These are phyloP conservation scores for Clusia tigrina DNA, from an alignment of 2,888 invertebrate genomes.

Conservation along the genomic window DNA sequence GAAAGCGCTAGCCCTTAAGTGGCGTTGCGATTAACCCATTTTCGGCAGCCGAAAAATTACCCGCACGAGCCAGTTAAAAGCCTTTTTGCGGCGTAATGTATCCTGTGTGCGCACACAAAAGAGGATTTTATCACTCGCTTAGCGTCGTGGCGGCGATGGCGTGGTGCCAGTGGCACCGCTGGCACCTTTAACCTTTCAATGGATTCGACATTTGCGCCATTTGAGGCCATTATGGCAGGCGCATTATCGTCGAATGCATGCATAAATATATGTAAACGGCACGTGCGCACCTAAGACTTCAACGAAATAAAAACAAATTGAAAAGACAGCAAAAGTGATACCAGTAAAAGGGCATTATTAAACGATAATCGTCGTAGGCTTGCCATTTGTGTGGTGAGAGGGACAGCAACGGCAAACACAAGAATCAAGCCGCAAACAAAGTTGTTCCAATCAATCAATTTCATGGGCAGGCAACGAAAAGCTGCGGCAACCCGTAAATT, in stretches of 20 bases:
- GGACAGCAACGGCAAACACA: too few species aligned
- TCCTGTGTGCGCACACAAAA: neutral
- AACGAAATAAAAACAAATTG: neutral
- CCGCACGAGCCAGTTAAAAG: neutral
- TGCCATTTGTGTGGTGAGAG: too few species aligned
- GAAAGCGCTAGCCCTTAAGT: neutral
- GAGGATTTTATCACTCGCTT: neutral
- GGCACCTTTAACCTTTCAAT: neutral
- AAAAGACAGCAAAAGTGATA: neutral
- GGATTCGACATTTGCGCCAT: neutral
- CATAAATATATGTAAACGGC: neutral
- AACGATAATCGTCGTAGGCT: too few species aligned
- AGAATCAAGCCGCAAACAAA: too few species aligned
- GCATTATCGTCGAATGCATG: neutral
- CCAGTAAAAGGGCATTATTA: neutral
- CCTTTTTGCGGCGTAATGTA: neutral
- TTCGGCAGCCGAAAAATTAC: neutral
- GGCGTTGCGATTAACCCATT: neutral
- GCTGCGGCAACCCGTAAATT: neutral
- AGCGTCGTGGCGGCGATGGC: neutral
- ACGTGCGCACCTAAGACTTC: neutral
- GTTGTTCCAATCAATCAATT: neutral
- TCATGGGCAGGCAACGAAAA: neutral
- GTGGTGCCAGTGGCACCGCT: neutral
- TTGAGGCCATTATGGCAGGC: neutral